Evolutionary conservation across 2,797 vertebrate species (phyloP), one percentile per base, ranked within the genome.

Genomic region (Galaxias olidus): DNA sequence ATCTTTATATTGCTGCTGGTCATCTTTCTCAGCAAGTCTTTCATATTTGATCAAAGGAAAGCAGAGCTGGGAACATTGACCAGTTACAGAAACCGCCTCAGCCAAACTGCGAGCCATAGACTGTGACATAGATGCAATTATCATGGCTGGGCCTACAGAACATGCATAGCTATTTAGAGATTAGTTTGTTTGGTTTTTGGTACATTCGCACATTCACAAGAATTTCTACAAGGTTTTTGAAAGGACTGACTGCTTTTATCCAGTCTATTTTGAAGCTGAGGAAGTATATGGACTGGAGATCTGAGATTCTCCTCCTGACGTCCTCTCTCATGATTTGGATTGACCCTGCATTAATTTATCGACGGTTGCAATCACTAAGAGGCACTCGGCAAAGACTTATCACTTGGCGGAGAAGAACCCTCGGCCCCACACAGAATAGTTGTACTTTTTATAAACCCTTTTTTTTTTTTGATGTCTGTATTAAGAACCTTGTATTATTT

Each of bases 401-500:
- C 5, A 52, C 20, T 45, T 10, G 15, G n/a, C 45, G n/a, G 49
- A 62, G 55, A 69, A 45, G 18, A 67, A 15, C 59, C 51, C n/a
- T 57, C 49, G 42, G 64, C 63, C 84, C 67, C 75, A 84, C 74
- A 81, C 81, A 76, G 77, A 76, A 82, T 83, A 68, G 72, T 85
- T 85, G 88, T 80, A 85, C 76, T 89, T 89, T n/a, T 87, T 90
- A 78, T 87, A 84, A 81, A 66, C 76, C 65, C 77, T 89, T 82
- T 81, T 81, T 78, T 63, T 63, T 63, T 60, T 61, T 66, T 60
- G 15, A 92, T 88, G 88, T 84, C 85, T 90, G 89, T 90, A 81
- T 79, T 71, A 77, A 69, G 75, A 78, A 77, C 78, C 73, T 69
- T 81, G 76, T 80, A 80, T 86, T 81, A 83, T 83, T 78, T 79